Base-by-base conservation (phyloP, 1,140 invertebrate genomes). In the Oncopodura yosiiana region DNA sequence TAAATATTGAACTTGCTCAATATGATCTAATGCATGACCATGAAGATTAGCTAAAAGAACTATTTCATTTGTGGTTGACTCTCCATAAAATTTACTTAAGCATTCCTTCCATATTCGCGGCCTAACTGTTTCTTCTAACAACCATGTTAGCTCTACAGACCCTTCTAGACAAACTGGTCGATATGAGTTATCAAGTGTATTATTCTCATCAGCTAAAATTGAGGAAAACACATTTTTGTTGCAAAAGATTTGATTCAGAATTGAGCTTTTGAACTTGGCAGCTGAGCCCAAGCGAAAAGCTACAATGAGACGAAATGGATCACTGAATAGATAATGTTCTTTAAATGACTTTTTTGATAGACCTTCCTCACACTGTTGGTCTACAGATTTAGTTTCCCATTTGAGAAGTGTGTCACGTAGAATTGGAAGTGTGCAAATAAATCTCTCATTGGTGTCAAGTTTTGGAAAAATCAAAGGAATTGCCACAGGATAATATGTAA, bases 41-140 rank as follows among this genome's bases (percentile, higher is more conserved):
- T 51, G 49, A 21, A 51, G 38, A 42, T 51, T 51, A 0, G 49
- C 49, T 12, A 51, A 26, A 24, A 51, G 49, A 0, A 51, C 5
- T 16, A 51, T 11, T 21, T 51, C 37, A 5, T 34, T 34, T 8
- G n/a, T n/a, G 9, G 27, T 30, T 8, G 16, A n/a, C 23, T 51
- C 27, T 3, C 6, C 12, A 14, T 51, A n/a, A n/a, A n/a, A n/a
- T n/a, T n/a, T n/a, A n/a, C n/a, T n/a, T n/a, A n/a, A n/a, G n/a
- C n/a, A n/a, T 29, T 39, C 38, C 3, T 21, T 16, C 36, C 38
- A 51, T n/a, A 51, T 21, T 1, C 23, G 26, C n/a, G 26, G n/a
- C 11, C 30, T 43, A 21, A 23, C 14, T 24, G 49, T 41, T 32
- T 24, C 12, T 32, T 51, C 34, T 11, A 38, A 29, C 3, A 51